A percentile compares a stretch with the other conserved stretches of the same genome.
phyloP scores from a whole-genome alignment of 2,797 vertebrate genomes.

The Gymnothorax javanicus region DNA sequence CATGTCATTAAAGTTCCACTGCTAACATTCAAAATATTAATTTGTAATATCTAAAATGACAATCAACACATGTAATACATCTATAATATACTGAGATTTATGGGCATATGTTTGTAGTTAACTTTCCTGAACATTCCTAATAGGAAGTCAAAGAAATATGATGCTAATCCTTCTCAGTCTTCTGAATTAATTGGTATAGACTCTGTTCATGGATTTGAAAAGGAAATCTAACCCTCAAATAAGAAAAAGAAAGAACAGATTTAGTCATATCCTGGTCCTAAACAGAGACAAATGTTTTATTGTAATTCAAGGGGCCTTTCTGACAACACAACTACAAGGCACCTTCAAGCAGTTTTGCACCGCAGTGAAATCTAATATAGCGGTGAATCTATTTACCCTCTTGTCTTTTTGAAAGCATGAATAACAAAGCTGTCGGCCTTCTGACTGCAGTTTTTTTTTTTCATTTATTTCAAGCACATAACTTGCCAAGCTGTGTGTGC shows the following conservation, averaged over 20 bases:
- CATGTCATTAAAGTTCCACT: not conserved
- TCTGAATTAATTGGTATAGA: not conserved
- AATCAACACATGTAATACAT: not conserved
- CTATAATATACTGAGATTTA: not conserved
- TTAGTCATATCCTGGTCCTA: not conserved
- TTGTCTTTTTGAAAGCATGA: not conserved
- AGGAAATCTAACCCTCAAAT: not conserved
- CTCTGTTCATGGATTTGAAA: not conserved
- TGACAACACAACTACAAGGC: not conserved
- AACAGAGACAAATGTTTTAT: not conserved
- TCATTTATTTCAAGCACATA: not conserved
- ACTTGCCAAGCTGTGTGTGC: not conserved
- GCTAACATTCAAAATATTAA: not conserved
- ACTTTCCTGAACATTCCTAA: not conserved
- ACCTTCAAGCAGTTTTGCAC: not conserved
- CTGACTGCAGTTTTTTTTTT: not conserved
- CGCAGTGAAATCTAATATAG: not conserved
- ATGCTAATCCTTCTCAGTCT: not conserved
- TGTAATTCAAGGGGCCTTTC: not conserved
- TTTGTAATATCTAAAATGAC: not conserved
- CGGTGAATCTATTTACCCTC: not conserved
- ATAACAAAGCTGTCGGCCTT: not conserved
- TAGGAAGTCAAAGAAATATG: not conserved
- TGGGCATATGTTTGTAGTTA: not conserved
- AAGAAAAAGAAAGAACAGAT: not conserved